Evolutionary conservation across 2,797 vertebrate species (phyloP).

Genomic region (Numenius phaeopus): DNA sequence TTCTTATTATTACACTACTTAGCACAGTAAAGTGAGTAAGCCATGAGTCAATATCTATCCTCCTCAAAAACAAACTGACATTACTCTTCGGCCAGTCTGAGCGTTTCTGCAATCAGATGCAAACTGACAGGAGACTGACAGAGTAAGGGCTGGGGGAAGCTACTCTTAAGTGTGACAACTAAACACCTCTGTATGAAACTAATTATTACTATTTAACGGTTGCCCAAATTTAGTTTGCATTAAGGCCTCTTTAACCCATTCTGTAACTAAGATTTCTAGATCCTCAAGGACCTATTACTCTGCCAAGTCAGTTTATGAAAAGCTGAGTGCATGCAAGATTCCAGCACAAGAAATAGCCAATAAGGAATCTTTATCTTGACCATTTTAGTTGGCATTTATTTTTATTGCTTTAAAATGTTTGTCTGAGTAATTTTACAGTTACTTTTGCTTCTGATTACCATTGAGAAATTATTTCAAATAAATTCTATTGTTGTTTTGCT

Average conservation of each 20-base stretch:
- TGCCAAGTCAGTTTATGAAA: not conserved
- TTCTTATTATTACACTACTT: not conserved
- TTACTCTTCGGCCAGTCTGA: not conserved
- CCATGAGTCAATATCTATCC: not conserved
- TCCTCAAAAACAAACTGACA: constrained; percentile 19
- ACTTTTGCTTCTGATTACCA: not conserved
- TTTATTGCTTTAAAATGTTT: not conserved
- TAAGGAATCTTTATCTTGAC: not conserved
- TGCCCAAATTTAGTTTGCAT: not conserved
- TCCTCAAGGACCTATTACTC: not conserved
- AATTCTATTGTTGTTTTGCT: not conserved
- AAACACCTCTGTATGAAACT: not conserved
- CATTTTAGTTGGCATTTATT: not conserved
- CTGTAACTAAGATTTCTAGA: not conserved
- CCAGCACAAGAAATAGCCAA: not conserved
- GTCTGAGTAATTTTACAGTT: not conserved
- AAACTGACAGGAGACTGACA: not conserved
- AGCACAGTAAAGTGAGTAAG: constrained; percentile 17
- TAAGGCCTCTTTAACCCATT: not conserved
- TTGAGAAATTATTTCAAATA: not conserved
- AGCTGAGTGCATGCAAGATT: not conserved
- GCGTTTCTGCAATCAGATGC: not conserved
- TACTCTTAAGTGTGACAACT: not conserved
- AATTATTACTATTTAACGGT: not conserved
- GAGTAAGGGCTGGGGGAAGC: not conserved